These are phyloP conservation scores for Apamea crenata DNA, from an alignment of 2,888 invertebrate genomes.

Conservation along the genomic window DNA sequence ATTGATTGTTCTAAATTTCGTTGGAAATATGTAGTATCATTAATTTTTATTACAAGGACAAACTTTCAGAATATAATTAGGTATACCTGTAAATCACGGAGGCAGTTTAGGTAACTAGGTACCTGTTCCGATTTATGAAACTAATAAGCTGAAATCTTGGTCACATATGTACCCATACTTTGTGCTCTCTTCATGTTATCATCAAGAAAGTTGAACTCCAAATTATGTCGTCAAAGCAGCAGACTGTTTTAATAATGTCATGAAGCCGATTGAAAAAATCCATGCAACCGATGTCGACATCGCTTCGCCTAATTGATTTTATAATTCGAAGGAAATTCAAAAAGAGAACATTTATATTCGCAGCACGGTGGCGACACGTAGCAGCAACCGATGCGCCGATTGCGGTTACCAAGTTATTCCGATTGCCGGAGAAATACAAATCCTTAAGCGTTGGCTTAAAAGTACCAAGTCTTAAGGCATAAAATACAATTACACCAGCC, in stretches of 20 bases:
- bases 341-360: conserved; percentile 81
- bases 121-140: background rate
- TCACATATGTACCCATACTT: background rate
- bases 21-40: conserved; percentile 60
- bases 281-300: conserved; percentile 69
- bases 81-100: background rate
- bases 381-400: conserved; percentile 69
- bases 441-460: conserved; percentile 54
- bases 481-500: conserved; percentile 54
- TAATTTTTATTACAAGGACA: conserved; percentile 50
- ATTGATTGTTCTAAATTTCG: conserved; percentile 74
- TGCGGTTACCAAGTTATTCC: conserved; percentile 62
- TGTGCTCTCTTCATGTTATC: background rate
- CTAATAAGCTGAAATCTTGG: background rate
- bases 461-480: conserved; percentile 61
- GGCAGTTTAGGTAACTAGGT: background rate
- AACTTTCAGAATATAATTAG: conserved; percentile 49
- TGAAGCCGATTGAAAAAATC: conserved; percentile 59
- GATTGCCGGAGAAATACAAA: conserved; percentile 53
- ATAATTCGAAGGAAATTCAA: conserved; percentile 80
- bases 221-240: conserved; percentile 24
- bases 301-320: conserved; percentile 84
- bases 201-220: conserved; percentile 7
- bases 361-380: conserved; percentile 76
- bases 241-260: conserved; percentile 32